Conservation (phyloP, 2,797 vertebrate species). For the Pteropus rufus region DNA sequence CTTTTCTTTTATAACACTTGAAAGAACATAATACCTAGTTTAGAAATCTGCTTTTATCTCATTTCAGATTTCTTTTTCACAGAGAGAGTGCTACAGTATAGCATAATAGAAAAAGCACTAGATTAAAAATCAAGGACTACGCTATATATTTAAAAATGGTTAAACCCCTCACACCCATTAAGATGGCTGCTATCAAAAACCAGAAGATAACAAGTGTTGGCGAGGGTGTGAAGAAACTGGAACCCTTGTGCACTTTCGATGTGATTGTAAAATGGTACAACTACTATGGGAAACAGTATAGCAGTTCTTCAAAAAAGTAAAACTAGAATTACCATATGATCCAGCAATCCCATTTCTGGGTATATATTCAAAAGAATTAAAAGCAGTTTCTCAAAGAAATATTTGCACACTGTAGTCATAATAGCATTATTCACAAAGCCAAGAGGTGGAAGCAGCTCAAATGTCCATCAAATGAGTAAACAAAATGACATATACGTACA, state of each 20-base stretch:
- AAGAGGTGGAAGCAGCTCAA: not conserved
- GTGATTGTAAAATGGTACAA: not conserved
- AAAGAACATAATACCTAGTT: not conserved
- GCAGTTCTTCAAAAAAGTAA: not conserved
- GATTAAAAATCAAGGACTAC: conserved; percentile 19
- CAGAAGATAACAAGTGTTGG: not conserved
- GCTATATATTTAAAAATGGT: conserved; percentile 1
- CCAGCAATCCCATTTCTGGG: not conserved
- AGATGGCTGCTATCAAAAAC: not conserved
- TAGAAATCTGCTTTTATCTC: conserved; percentile 23
- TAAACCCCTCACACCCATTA: not conserved
- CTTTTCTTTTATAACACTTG: conserved; percentile 13
- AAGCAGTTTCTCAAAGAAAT: not conserved
- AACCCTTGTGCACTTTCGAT: not conserved
- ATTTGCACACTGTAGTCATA: not conserved
- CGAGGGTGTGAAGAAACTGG: not conserved
- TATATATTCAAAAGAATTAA: not conserved
- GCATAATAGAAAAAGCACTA: conserved; percentile 3
- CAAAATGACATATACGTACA: not conserved
- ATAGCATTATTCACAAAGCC: not conserved
- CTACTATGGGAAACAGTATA: not conserved
- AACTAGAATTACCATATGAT: not conserved
- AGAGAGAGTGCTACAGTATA: not conserved
- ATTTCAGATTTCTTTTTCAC: conserved; percentile 18
- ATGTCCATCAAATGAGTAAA: not conserved